Conservation (phyloP, 2,113 vertebrate genomes). For the Myrmophylax atrothorax region DNA sequence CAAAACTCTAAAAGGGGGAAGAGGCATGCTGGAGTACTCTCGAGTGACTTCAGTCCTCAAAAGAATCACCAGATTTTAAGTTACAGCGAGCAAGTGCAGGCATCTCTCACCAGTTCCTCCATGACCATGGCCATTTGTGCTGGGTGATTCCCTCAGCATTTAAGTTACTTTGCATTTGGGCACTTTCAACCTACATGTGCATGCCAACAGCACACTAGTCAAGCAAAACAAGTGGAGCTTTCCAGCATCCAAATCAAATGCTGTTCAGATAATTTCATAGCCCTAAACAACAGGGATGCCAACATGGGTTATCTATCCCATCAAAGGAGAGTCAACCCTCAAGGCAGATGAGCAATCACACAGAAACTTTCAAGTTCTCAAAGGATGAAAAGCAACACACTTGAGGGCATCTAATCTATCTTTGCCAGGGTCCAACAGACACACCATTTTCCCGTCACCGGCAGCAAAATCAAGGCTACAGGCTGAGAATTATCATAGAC, state of each 20-base stretch:
- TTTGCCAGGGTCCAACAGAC: not conserved
- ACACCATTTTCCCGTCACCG: not conserved
- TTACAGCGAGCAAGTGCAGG: not conserved
- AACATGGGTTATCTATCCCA: not conserved
- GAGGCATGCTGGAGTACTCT: not conserved
- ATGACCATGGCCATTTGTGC: not conserved
- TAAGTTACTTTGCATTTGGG: not conserved
- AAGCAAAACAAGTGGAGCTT: not conserved
- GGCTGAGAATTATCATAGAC: not conserved
- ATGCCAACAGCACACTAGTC: not conserved
- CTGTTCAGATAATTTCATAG: not conserved
- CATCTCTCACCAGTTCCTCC: not conserved
- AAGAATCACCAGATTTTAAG: not conserved
- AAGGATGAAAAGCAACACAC: not conserved
- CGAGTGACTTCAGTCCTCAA: not conserved
- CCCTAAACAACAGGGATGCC: not conserved
- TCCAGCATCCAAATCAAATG: not conserved
- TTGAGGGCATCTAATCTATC: not conserved
- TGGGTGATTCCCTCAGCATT: not conserved
- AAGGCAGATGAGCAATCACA: not conserved
- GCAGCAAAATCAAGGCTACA: not conserved
- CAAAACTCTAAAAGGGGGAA: not conserved
- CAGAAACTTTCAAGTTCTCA: not conserved
- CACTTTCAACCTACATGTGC: not conserved
- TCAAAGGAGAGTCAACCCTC: not conserved